These are phyloP conservation scores for Panagrolaimus sp. DNA, from an alignment of 1,140 invertebrate species.

Conservation along the genomic window DNA sequence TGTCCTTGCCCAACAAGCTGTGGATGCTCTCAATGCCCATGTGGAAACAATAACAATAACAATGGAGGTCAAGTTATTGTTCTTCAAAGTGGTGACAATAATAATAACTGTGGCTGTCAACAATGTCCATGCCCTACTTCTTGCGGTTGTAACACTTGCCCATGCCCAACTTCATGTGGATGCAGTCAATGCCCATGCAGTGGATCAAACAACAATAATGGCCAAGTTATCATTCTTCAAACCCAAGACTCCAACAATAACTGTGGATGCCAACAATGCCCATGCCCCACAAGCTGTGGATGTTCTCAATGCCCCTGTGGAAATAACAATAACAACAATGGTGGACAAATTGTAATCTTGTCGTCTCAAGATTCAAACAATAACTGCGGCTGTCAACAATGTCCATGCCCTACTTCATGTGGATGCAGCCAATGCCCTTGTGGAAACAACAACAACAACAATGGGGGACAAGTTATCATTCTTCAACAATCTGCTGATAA, in stretches of 20 bases:
- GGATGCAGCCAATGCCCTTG: constrained; percentile 10
- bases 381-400: constrained; percentile 9
- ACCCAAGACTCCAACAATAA: background rate
- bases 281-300: background rate
- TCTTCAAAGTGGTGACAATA: background rate
- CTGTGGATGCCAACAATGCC: constrained; percentile 11
- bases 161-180: background rate
- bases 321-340: background rate
- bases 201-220: background rate
- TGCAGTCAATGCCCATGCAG: constrained; percentile 10
- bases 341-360: background rate
- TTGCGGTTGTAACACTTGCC: constrained; percentile 5
- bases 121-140: constrained; percentile 1
- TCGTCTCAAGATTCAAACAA: background rate
- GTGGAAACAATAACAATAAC: background rate
- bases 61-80: background rate
- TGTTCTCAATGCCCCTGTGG: constrained; percentile 5
- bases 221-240: background rate
- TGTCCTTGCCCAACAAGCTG: background rate
- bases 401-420: background rate
- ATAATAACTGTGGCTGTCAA: background rate
- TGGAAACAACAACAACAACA: background rate
- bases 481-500: background rate
- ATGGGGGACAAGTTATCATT: background rate
- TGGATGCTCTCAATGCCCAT: background rate